Conservation (phyloP, 1,140 invertebrate species). For the Sinonovacula constricta region DNA sequence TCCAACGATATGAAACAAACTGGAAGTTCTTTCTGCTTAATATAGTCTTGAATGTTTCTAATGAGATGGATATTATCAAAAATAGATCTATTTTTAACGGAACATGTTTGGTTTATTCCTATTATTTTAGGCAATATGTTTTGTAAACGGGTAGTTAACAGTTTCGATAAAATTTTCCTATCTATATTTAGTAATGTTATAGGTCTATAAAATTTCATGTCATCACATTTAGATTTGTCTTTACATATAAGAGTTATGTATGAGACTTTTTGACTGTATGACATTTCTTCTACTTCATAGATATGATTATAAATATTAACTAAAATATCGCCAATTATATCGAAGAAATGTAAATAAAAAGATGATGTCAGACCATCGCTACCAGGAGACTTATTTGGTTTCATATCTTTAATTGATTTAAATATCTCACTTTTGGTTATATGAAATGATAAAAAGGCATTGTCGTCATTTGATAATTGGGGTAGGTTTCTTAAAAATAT, state of each 20-base stretch:
- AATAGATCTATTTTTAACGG: conserved; percentile 50
- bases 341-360: conserved; percentile 59
- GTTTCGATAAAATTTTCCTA: conserved; percentile 60
- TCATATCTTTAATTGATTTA: conserved; percentile 39
- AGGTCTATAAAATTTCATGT: conserved; percentile 57
- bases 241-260: conserved; percentile 60
- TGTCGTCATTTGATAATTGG: conserved; percentile 22
- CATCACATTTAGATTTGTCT: conserved; percentile 38
- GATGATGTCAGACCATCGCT: conserved; percentile 57
- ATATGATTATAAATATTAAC: conserved; percentile 28
- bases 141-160: conserved; percentile 47
- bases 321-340: conserved; percentile 50
- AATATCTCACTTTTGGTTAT: conserved; percentile 50
- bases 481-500: conserved; percentile 56
- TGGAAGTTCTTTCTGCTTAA: conserved; percentile 49
- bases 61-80: conserved; percentile 62
- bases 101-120: conserved; percentile 57
- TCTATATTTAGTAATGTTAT: conserved; percentile 62
- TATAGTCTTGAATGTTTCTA: conserved; percentile 58
- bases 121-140: conserved; percentile 48
- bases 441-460: conserved; percentile 22
- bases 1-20: conserved; percentile 56
- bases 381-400: conserved; percentile 57
- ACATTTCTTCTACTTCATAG: conserved; percentile 49
- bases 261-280: conserved; percentile 42